A percentile compares a stretch with the other conserved stretches of the same genome.
Evolutionary conservation across 1,140 invertebrate genomes (phyloP).

Genomic region (Gonioctena quinquepunctata): DNA sequence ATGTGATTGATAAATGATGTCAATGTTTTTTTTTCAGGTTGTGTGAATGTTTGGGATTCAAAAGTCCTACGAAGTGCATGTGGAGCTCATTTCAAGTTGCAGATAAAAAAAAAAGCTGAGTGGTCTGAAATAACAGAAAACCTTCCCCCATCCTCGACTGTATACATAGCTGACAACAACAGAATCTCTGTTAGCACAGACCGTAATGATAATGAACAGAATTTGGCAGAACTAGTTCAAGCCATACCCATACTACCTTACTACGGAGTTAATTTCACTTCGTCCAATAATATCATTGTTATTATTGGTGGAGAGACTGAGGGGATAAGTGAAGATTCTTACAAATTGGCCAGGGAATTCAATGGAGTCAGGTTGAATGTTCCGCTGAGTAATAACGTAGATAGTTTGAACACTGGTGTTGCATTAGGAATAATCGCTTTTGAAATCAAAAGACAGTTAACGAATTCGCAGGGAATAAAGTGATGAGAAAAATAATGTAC

Average conservation of each 20-base stretch:
- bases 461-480: background rate
- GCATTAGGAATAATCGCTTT: slow-evolving; percentile 82
- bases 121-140: slow-evolving; percentile 68
- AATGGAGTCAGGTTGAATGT: slow-evolving; percentile 73
- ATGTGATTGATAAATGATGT: background rate
- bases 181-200: slow-evolving; percentile 38
- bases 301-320: slow-evolving; percentile 86
- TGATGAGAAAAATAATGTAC: too few relatives aligned
- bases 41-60: slow-evolving; percentile 84
- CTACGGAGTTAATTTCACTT: slow-evolving; percentile 63
- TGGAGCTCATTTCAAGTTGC: slow-evolving; percentile 82
- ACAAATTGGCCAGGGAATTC: slow-evolving; percentile 60
- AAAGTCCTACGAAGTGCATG: slow-evolving; percentile 83
- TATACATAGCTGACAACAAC: slow-evolving; percentile 78
- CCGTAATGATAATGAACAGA: slow-evolving; percentile 38
- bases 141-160: slow-evolving; percentile 59
- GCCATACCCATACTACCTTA: slow-evolving; percentile 66
- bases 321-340: slow-evolving; percentile 73
- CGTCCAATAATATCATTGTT: slow-evolving; percentile 62
- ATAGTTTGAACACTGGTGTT: slow-evolving; percentile 85
- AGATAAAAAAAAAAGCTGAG: slow-evolving; percentile 64
- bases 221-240: slow-evolving; percentile 35
- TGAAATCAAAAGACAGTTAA: slow-evolving; percentile 78
- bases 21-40: slow-evolving; percentile 65
- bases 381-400: slow-evolving; percentile 75